Conservation (phyloP, 2,888 invertebrate species). For the Latrodectus elegans region DNA sequence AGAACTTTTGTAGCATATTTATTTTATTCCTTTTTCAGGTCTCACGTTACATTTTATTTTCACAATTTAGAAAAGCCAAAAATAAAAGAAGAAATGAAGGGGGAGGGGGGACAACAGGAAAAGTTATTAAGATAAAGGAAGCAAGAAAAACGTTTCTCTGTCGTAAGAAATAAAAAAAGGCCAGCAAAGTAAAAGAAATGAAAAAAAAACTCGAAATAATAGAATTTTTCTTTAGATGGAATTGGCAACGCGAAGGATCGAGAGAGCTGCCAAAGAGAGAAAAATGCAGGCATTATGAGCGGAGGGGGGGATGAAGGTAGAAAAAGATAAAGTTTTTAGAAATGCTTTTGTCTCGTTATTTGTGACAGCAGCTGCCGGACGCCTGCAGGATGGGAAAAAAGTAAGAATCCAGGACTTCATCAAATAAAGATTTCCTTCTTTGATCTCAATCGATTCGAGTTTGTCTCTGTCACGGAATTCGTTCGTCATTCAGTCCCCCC, state of each 20-base stretch:
- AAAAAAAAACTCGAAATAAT: constrained; percentile 1
- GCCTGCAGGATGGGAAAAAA: constrained; percentile 1
- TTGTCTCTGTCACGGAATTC: constrained; percentile 19
- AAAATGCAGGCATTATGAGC: too few species aligned
- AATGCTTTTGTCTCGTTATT: constrained; percentile 45
- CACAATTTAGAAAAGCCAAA: constrained; percentile 9
- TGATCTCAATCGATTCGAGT: constrained; percentile 6
- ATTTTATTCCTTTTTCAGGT: too few species aligned
- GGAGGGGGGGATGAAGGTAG: background rate
- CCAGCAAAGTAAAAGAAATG: background rate
- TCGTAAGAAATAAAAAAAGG: too few species aligned
- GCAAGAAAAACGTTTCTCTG: too few species aligned
- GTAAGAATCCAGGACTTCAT: constrained; percentile 24
- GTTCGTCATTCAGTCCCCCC: background rate
- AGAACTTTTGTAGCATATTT: too few species aligned
- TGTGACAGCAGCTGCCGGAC: constrained; percentile 31
- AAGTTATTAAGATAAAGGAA: too few species aligned
- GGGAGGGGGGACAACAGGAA: background rate
- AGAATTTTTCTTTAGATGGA: background rate
- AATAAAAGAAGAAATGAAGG: constrained; percentile 8
- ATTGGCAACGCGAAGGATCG: background rate
- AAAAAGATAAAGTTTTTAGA: constrained; percentile 39
- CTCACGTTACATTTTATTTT: constrained; percentile 8
- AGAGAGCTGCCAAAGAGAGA: too few species aligned
- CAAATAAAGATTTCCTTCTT: constrained; percentile 47